Base-by-base conservation (phyloP, 2,113 vertebrate genomes). In the Brachypodius melanocephalos region DNA sequence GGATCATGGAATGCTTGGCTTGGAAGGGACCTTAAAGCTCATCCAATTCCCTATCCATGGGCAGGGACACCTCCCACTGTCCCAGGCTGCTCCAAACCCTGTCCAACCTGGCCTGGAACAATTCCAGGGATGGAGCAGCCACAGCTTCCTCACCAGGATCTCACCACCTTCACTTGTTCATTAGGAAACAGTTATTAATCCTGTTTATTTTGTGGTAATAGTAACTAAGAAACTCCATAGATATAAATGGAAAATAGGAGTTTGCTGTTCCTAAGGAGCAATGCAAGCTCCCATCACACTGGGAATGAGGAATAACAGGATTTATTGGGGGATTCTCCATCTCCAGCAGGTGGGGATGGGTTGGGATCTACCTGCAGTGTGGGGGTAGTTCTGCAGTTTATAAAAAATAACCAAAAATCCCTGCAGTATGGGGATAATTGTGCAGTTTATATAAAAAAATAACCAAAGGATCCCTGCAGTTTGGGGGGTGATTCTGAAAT, bases 251-350 rank as follows among this genome's bases (percentile, higher is more conserved):
- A 22, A 74, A 59, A 40, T 1, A 5, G 24, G 72, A 61, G 3
- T 58, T 62, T 25, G 34, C 12, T 40, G 17, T 31, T 59, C 34
- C 20, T 12, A 3, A 71, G 55, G 31, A n/a, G 17, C 6, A 5
- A 1, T 4, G 12, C 5, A 28, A 78, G 31, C 12, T 19, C 22
- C 75, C 14, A 2, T 1, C 22, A 3, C n/a, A 0, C 0, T 52
- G 83, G 57, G 40, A 76, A 32, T 22, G 58, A 38, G 58, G 22
- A 46, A 17, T 48, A 34, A 13, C 3, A 17, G 45, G 59, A 46
- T 3, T 0, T 32, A 15, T 9, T 17, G 51, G 6, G 25, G 54
- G 22, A 25, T 5, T 38, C 21, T 26, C 15, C 29, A 12, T n/a
- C 52, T 36, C 57, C 40, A 58, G 34, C 38, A 55, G 4, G 14